Evolutionary conservation across 2,888 invertebrate genomes (phyloP), one percentile per base, ranked within the genome.

Genomic region (Pegoplata infirma): DNA sequence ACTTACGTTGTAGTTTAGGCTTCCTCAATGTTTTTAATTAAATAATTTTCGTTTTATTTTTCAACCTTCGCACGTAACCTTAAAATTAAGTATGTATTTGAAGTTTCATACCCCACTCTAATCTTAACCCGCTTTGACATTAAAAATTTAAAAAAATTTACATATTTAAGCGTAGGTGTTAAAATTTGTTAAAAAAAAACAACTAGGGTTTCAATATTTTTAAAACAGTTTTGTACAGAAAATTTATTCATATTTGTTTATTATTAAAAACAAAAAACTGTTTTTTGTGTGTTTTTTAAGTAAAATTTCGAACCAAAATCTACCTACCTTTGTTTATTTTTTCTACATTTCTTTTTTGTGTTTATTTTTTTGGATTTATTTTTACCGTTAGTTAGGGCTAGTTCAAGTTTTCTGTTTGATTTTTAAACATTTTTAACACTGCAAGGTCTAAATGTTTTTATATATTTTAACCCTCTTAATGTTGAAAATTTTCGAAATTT

Each of bases 31-130:
- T 19, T 8, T 55, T 56, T 12, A 23, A 51, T 21, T 25, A 10
- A 46, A 4, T 36, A 36, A 12, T 8, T 36, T 19, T 2, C 23
- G 14, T 23, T n/a, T n/a, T 49, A 5, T 23, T 46, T n/a, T n/a
- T n/a, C 28, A 63, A 51, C 63, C 63, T 63, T 63, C 63, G 19
- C 16, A 63, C 63, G 21, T 51, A 63, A 51, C 63, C 63, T 63
- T 32, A 51, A 63, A 47, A 47, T 46, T n/a, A n/a, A 32, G 17
- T 25, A 14, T 14, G 32, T 55, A 55, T 25, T 25, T 12, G 16
- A 46, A 19, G 8, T 61, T 61, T 8, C n/a, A 47, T 46, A n/a
- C 10, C 61, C 19, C n/a, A 1, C 32, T 32, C 12, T 47, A 2
- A 16, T 32, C n/a, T n/a, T n/a, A n/a, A n/a, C n/a, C n/a, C n/a